Evolutionary conservation across 1,140 invertebrate species (phyloP).

Genomic region (Andrena cerasifolii): DNA sequence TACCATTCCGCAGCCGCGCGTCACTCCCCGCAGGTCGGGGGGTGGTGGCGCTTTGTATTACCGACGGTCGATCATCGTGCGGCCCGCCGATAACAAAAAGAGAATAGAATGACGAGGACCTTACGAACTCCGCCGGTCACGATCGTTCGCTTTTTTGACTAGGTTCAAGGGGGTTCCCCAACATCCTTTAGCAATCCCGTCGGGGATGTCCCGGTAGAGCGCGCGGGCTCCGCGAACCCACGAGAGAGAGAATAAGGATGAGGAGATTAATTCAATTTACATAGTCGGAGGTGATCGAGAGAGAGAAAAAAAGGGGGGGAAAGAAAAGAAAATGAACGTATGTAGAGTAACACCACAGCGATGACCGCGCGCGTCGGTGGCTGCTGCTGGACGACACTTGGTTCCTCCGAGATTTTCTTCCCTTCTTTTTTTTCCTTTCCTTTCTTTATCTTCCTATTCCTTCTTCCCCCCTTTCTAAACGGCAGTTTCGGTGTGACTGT

Average conservation of each 20-base stretch:
- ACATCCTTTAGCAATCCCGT: conserved; percentile 9
- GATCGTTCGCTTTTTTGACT: conserved; percentile 42
- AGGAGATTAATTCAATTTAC: conserved; percentile 30
- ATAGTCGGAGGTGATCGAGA: conserved; percentile 26
- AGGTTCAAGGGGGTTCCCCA: conserved; percentile 26
- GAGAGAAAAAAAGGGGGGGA: too few species aligned
- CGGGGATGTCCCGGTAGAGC: not conserved
- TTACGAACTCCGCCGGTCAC: conserved; percentile 30
- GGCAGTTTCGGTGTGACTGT: conserved; percentile 96
- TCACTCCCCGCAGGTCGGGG: too few species aligned
- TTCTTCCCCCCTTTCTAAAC: conserved; percentile 84
- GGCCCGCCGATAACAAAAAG: too few species aligned
- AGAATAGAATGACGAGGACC: conserved; percentile 50
- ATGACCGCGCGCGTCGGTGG: conserved; percentile 17
- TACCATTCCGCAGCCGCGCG: not conserved
- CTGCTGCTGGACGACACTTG: too few species aligned
- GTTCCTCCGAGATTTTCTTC: too few species aligned
- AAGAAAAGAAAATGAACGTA: too few species aligned
- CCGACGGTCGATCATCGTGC: not conserved
- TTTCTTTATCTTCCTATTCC: not conserved
- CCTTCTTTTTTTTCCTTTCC: conserved; percentile 39
- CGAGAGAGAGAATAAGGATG: conserved; percentile 46
- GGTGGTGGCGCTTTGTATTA: too few species aligned
- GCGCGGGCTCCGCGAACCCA: not conserved
- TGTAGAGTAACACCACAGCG: conserved; percentile 29